Base-by-base conservation (phyloP, 2,113 vertebrate species). In the Carollia perspicillata region DNA sequence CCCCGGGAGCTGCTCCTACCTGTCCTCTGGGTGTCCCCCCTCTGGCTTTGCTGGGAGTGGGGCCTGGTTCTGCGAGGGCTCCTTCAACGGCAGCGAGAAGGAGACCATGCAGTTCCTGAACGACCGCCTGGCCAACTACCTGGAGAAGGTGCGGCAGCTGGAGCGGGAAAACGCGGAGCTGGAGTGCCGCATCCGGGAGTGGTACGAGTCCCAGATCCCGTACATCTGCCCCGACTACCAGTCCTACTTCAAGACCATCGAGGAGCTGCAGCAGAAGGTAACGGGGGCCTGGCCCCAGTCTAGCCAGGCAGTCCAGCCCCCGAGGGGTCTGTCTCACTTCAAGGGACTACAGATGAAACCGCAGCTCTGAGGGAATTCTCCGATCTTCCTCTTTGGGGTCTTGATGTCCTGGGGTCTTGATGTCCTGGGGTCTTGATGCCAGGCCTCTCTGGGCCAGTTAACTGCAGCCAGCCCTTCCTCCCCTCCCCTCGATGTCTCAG, bases 21-120 rank as follows among this genome's bases (percentile, higher is more conserved):
- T 96, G 75, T 72, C 95, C 0, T 4, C 83, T 23, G 93, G 88
- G 37, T 58, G 30, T 75, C 42, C 63, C 1, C 33, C 84, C 30
- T 96, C 95, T 22, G 78, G 94, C 69, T 97, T 97, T 80, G 22
- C 33, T 0, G 97, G 97, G 35, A 96, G n/a, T 0, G 90, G 96
- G 22, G 53, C 20, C 68, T 97, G 94, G 97, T 33, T 96, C 83
- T 79, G 49, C 0, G 97, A 98, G 71, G 95, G 96, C 11, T 17
- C 90, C 94, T 96, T 98, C 93, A 98, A 94, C 0, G 91, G 97
- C 94, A 95, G 10, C 0, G 96, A 97, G 96, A 99, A 99, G 98
- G n/a, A 99, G 97, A 99, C 99, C 98, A 99, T 99, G 99, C 99
- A 99, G 98, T 98, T 99, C 97, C 99, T 99, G 90, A 99, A 99